A percentile compares a stretch with the other conserved stretches of the same genome.
phyloP scores from a whole-genome alignment of 2,888 invertebrate species.

The Xestobium rufovillosum region DNA sequence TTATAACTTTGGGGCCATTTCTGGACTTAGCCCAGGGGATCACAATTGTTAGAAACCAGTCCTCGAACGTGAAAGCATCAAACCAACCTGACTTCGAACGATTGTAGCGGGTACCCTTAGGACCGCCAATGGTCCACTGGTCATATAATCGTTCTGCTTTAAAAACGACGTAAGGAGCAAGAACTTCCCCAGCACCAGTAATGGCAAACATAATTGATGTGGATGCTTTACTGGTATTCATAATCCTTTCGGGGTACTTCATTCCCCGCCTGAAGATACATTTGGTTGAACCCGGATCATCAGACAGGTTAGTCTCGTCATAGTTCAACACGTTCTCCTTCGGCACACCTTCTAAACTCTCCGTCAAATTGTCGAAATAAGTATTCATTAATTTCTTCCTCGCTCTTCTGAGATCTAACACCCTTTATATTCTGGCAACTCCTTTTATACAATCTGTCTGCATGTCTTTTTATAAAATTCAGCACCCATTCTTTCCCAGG shows the following conservation, averaged over 20 bases:
- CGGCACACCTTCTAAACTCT: conserved; percentile 15
- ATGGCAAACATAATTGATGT: conserved; percentile 29
- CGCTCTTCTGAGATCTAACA: conserved; percentile 13
- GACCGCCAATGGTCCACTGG: conserved; percentile 32
- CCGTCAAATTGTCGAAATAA: conserved; percentile 17
- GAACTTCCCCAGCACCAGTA: conserved; percentile 25
- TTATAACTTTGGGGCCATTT: conserved; percentile 24
- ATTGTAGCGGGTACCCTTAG: conserved; percentile 27
- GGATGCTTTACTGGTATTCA: conserved; percentile 27
- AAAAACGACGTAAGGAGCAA: conserved; percentile 30
- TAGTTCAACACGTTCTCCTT: conserved; percentile 23
- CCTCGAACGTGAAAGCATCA: conserved; percentile 21
- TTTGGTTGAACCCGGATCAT: conserved; percentile 28
- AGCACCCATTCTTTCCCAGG: too few species aligned
- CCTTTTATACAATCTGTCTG: conserved; percentile 8
- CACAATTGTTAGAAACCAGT: conserved; percentile 21
- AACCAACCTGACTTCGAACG: conserved; percentile 27
- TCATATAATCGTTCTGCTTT: conserved; percentile 29
- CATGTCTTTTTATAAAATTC: conserved; percentile 15
- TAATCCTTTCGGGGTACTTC: conserved; percentile 29
- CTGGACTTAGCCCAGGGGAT: conserved; percentile 25
- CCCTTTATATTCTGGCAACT: conserved; percentile 19
- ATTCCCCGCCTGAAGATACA: conserved; percentile 18
- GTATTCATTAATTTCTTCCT: conserved; percentile 14
- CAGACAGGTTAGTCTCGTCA: conserved; percentile 29